Conservation (phyloP, 2,888 invertebrate genomes). For the Slavum lentiscoides region DNA sequence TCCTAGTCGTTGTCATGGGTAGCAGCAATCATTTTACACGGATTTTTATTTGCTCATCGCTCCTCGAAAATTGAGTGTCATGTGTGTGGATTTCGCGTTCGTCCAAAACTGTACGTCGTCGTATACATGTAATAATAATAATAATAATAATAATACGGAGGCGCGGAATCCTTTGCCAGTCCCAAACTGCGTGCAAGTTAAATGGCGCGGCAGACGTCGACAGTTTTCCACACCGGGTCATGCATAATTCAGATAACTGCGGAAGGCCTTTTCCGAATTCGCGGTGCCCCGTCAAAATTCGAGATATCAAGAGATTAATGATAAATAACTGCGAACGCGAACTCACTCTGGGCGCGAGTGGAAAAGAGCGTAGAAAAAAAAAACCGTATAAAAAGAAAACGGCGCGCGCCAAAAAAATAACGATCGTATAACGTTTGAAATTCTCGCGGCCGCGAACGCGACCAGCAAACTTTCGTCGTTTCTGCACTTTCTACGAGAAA, state of each 20-base stretch:
- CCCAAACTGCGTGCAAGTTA: constrained; percentile 42
- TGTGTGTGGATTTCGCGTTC: not conserved
- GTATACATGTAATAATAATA: not conserved
- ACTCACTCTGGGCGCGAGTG: constrained; percentile 15
- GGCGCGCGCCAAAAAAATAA: not conserved
- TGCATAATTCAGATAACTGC: constrained; percentile 49
- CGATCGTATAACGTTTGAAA: not conserved
- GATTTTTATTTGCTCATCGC: no score
- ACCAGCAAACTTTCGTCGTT: no score
- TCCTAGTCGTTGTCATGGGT: no score
- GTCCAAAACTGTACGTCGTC: not conserved
- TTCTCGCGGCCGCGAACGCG: no score
- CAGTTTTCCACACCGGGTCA: constrained; percentile 47
- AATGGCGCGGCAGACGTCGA: constrained; percentile 50
- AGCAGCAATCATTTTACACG: no score
- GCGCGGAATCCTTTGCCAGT: not conserved
- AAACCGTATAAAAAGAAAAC: not conserved
- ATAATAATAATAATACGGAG: constrained; percentile 8
- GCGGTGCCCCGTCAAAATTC: constrained; percentile 38
- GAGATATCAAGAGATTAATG: constrained; percentile 41
- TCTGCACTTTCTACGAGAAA: no score
- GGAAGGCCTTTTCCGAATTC: constrained; percentile 23
- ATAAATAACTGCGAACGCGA: constrained; percentile 37
- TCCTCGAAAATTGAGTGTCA: no score
- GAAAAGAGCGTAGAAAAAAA: not conserved